Base-by-base conservation (phyloP, 2,797 vertebrate species). In the Serranus cabrilla region DNA sequence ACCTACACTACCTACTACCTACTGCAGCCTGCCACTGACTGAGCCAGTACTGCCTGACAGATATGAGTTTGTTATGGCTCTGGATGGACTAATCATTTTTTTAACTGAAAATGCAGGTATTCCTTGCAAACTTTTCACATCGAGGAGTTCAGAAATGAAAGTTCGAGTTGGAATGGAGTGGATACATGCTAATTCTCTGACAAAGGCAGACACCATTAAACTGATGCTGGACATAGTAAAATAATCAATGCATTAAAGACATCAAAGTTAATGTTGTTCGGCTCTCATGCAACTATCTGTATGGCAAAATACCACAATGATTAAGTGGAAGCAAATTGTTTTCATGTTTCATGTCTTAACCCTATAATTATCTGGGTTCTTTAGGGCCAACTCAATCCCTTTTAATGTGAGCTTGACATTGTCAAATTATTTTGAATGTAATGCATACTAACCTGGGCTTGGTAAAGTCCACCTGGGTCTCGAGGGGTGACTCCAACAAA, bases 401-500 rank as follows among this genome's bases (percentile, higher is more conserved):
- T 23, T 40, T 62, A 8, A 68, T 50, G 1, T 9, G 1, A 50
- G n/a, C 3, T 51, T 20, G 6, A 49, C 37, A 63, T 23, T 45
- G 13, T 81, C 12, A 58, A 45, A 58, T n/a, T n/a, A n/a, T n/a
- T n/a, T 27, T 34, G 34, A 34, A 34, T 34, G 34, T 64, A 7
- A 74, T 70, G n/a, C 50, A 43, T 46, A 87, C 88, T 80, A 27
- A 93, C 92, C 91, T 92, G 92, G 16, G 97, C 95, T 95, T 98
- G 97, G 95, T 97, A 98, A 87, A 97, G 95, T 94, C 97, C 97
- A 80, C 95, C 95, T 84, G 97, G 96, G 91, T 99, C 98, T 90
- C 97, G 96, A 90, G 97, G 95, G 91, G 95, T 96, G 93, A 99
- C 95, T 95, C 97, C 98, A 94, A 98, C 95, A 89, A 97, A 99